Base-by-base conservation (phyloP, 2,113 vertebrate species). In the Triplophysa rosa region DNA sequence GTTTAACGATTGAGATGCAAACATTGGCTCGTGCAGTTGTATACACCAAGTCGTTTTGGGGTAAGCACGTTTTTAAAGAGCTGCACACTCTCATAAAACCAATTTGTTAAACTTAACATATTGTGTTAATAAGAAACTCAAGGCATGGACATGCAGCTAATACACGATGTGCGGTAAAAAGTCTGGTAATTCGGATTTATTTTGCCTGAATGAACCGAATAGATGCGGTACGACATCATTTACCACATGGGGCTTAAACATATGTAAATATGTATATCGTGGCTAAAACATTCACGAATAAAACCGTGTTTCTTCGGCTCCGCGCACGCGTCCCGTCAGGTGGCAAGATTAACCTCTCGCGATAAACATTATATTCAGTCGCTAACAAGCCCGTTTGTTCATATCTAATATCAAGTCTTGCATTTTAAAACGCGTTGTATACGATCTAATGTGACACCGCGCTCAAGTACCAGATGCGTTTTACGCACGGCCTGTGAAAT, bases 71-170 rank as follows among this genome's bases (percentile, higher is more conserved):
- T 17, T 68, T 2, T 19, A 17, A 47, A 9, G 10, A 23, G 42
- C 54, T 21, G 29, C 16, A 16, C 58, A 47, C 21, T 73, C 33
- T 37, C 21, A 21, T 61, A 19, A 61, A n/a, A 24, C 29, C 45
- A 45, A 61, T 42, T 33, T 47, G 62, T 23, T 63, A 74, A 80
- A 80, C 87, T 84, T 59, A 87, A 45, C 10, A 45, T 45, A 45
- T 12, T 11, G 10, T 45, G 42, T 45, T 87, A 83, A 80, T 84
- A 87, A 85, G 87, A 87, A 87, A 54, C 84, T 13, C 67, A 83
- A 80, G 75, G 49, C n/a, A 69, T 65, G 37, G 8, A 58, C 54
- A n/a, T n/a, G n/a, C n/a, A 56, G 26, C 72, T 75, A 33, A 75
- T 49, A n/a, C 14, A n/a, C 42, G 19, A 40, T 19, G 12, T 40